Evolutionary conservation across 2,888 invertebrate species (phyloP).

Genomic region (Hirtodrosophila duncani): DNA sequence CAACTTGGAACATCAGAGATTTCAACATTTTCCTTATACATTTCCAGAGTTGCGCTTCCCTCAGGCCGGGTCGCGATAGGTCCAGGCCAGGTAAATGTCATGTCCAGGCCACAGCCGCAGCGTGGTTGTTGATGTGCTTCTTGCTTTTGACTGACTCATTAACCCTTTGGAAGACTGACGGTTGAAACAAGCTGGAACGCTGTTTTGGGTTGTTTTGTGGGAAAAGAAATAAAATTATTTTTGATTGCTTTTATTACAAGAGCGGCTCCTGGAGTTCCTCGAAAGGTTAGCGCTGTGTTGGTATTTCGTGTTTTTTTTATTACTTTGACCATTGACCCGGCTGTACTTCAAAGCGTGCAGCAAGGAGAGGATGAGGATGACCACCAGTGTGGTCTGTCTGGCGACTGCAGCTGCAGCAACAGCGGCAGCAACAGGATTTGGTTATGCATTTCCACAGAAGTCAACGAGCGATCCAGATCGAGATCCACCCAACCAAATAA

Average conservation of each 20-base stretch:
- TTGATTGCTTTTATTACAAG: slow-evolving; percentile 54
- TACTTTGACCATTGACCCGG: slow-evolving; percentile 63
- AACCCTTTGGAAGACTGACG: slow-evolving; percentile 49
- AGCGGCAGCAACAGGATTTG: too few relatives aligned
- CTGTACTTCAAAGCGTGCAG: slow-evolving; percentile 19
- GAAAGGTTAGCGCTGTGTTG: slow-evolving; percentile 18
- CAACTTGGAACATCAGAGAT: too few relatives aligned
- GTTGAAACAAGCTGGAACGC: slow-evolving; percentile 44
- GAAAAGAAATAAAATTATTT: slow-evolving; percentile 57
- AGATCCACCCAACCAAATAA: slow-evolving; percentile 39
- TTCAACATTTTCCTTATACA: slow-evolving; percentile 53
- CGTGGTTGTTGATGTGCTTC: too few relatives aligned
- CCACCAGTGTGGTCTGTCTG: slow-evolving; percentile 15
- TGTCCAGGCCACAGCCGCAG: too few relatives aligned
- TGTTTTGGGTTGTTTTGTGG: slow-evolving; percentile 34
- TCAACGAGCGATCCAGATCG: too few relatives aligned
- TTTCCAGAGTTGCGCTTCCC: too few relatives aligned
- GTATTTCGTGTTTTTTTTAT: slow-evolving; percentile 41
- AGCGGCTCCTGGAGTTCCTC: slow-evolving; percentile 33
- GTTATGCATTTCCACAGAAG: slow-evolving; percentile 6
- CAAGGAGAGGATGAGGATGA: slow-evolving; percentile 9
- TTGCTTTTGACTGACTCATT: slow-evolving; percentile 31
- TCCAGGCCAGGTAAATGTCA: too few relatives aligned
- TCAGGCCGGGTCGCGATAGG: too few relatives aligned
- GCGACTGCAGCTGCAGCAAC: slow-evolving; percentile 2